Evolutionary conservation across 1,140 invertebrate genomes (phyloP).

Genomic region (Psix sp.): DNA sequence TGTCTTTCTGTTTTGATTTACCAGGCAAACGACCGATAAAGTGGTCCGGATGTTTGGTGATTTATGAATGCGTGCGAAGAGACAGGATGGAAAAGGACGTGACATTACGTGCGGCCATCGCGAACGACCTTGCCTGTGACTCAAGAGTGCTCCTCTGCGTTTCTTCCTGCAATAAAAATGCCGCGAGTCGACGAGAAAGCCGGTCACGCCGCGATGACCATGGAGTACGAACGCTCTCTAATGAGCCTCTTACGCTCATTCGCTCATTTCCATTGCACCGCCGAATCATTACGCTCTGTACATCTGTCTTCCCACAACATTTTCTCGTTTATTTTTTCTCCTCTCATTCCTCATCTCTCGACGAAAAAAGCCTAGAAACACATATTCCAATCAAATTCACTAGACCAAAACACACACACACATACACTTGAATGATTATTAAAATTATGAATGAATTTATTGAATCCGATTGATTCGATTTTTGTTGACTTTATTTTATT

Average conservation of each 20-base stretch:
- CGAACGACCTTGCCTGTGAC: constrained; percentile 70
- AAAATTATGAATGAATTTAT: no score
- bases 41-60: not conserved
- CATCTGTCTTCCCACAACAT: constrained; percentile 53
- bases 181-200: constrained; percentile 74
- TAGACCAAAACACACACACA: no score
- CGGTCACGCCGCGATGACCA: constrained; percentile 75
- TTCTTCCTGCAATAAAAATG: constrained; percentile 71
- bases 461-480: no score
- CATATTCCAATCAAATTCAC: no score
- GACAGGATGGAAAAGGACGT: constrained; percentile 56
- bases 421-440: no score
- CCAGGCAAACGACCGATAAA: no score
- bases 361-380: no score
- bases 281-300: constrained; percentile 63
- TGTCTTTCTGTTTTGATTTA: no score
- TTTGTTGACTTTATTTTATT: no score
- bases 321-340: constrained; percentile 42
- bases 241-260: constrained; percentile 72
- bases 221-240: constrained; percentile 77
- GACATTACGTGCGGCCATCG: constrained; percentile 58
- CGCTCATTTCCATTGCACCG: constrained; percentile 70
- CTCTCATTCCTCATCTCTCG: constrained; percentile 5
- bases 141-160: constrained; percentile 65
- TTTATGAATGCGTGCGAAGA: not conserved